phyloP scores from a whole-genome alignment of 92 coral and sea anemone species.

The Metridium senile region DNA sequence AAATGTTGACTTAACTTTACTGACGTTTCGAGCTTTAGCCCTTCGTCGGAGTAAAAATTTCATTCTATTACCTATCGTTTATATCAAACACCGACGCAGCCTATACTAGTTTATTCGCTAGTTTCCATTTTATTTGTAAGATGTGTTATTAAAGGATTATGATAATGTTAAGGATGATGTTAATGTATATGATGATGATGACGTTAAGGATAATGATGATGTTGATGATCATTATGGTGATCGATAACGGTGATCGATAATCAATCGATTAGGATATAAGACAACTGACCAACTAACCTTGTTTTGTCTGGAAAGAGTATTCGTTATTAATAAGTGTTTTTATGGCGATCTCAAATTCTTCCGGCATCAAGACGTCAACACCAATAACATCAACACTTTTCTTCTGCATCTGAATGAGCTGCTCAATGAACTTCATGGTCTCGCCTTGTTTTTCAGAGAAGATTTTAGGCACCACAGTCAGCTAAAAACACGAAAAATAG shows the following conservation, averaged over 20 bases:
- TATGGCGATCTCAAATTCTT: slow-evolving; percentile 35
- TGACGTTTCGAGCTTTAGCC: too few relatives aligned
- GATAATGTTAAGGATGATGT: neutral
- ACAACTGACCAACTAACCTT: slow-evolving; percentile 3
- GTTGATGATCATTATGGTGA: neutral
- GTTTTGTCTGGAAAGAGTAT: neutral
- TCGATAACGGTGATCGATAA: neutral
- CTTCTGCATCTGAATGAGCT: slow-evolving; percentile 80
- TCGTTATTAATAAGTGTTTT: neutral
- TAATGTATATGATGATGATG: neutral
- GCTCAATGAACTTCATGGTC: slow-evolving; percentile 56
- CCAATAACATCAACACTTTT: slow-evolving; percentile 54
- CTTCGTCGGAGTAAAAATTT: too few relatives aligned
- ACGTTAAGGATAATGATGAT: neutral
- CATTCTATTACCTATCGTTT: too few relatives aligned
- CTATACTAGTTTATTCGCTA: too few relatives aligned
- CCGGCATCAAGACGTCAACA: slow-evolving; percentile 49
- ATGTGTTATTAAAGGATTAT: neutral
- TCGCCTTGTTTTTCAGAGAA: slow-evolving; percentile 57
- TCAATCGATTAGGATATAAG: too few relatives aligned
- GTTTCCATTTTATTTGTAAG: neutral
- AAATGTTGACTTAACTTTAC: too few relatives aligned
- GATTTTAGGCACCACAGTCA: slow-evolving; percentile 45
- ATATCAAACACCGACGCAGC: too few relatives aligned
- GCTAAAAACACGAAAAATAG: neutral